Percentiles rank a stretch among this genome's conserved stretches.
phyloP scores from a whole-genome alignment of 2,113 vertebrate genomes.

The Microcebus tavaratra region DNA sequence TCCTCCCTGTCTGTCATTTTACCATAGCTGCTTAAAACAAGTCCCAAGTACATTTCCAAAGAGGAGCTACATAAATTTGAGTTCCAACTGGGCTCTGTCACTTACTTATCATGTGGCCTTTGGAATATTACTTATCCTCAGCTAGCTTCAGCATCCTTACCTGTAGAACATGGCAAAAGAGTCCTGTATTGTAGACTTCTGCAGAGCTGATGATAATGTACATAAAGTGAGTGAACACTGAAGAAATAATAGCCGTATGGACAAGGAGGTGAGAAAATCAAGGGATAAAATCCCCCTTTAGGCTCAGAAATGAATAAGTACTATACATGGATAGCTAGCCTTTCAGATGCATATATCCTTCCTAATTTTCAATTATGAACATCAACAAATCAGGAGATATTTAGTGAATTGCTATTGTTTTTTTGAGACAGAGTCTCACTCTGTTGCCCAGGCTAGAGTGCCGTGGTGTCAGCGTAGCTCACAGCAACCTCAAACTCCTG shows the following conservation, averaged over 20 bases:
- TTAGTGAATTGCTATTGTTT: not conserved
- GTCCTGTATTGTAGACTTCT: not conserved
- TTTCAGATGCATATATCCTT: not conserved
- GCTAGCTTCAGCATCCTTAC: not conserved
- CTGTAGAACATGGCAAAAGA: not conserved
- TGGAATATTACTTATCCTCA: not conserved
- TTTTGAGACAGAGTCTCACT: too few relatives aligned
- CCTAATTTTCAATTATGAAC: not conserved
- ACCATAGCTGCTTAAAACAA: not conserved
- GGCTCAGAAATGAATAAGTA: constrained; percentile 24
- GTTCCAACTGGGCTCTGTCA: not conserved
- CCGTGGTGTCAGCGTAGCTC: too few relatives aligned
- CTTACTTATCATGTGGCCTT: constrained; percentile 35
- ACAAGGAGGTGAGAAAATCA: not conserved
- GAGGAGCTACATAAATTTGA: not conserved
- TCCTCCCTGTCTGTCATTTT: not conserved
- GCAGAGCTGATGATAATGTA: not conserved
- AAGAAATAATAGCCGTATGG: not conserved
- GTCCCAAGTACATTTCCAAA: not conserved
- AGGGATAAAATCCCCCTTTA: not conserved
- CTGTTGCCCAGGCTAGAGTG: too few relatives aligned
- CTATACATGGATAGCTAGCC: not conserved
- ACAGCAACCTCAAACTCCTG: too few relatives aligned
- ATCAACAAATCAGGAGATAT: not conserved
- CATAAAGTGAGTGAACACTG: not conserved